Evolutionary conservation across 1,140 invertebrate genomes (phyloP), one percentile per base, ranked within the genome.

Genomic region (Octopus sinensis): DNA sequence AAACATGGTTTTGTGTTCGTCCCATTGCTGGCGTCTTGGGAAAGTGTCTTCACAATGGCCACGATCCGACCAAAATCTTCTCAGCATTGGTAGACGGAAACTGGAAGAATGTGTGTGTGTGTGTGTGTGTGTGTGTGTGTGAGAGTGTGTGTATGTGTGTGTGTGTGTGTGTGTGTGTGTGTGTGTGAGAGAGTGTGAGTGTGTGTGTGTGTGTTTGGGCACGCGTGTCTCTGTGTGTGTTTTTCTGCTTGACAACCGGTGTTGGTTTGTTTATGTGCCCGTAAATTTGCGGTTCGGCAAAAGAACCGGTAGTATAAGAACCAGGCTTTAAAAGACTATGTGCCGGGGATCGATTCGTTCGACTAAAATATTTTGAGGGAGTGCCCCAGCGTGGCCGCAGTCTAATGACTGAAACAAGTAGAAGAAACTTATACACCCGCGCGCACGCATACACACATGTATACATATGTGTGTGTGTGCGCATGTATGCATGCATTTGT

Each of bases 161-260:
- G 76, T 81, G 76, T 81, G 76, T 78, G 54, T 81, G 54, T 81
- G 54, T 81, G 76, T 81, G 76, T 81, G 76, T 81, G 54, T 81
- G 76, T 81, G 54, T 77, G 23, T 78, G 54, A 2, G 75, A 77
- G 17, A 62, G 52, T 78, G 53, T 81, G 62, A 76, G 43, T 78
- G 54, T 81, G 30, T 81, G 76, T 81, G 54, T 81, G 76, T 78
- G 75, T 71, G 73, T 52, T 10, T 81, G 75, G 43, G 73, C 23
- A 2, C 76, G 17, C 54, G 7, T 10, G 52, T 1, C 10, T 17
- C 1, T 62, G 56, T 62, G 56, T 62, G 56, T 3, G 17, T 62
- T 10, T 62, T 9, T 62, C 30, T 2, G 30, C 30, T 43, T 43
- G 30, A 43, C 30, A 43, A 43, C 30, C 30, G 30, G 30, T 43